phyloP scores from a whole-genome alignment of 2,113 vertebrate genomes.

The Xyliphius kryptos region DNA sequence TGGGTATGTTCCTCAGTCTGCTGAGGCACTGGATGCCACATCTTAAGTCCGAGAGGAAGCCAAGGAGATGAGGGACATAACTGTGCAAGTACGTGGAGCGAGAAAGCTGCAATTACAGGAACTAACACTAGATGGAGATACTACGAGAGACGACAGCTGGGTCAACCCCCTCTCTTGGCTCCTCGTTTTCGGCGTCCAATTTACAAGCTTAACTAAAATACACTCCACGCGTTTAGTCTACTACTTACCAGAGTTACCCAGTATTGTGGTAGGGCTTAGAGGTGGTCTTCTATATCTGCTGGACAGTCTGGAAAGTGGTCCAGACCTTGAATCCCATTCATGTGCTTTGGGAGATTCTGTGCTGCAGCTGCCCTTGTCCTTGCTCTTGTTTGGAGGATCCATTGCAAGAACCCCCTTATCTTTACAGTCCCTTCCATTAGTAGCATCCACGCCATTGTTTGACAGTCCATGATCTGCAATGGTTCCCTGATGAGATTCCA shows the following conservation, averaged over 20 bases:
- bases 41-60: too few species aligned
- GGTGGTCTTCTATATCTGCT: slow-evolving; percentile 79
- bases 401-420: slow-evolving; percentile 69
- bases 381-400: slow-evolving; percentile 81
- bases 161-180: neutral
- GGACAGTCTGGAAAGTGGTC: slow-evolving; percentile 68
- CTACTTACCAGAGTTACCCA: slow-evolving; percentile 74
- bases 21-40: too few species aligned
- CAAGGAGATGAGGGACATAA: too few species aligned
- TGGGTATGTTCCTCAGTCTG: too few species aligned
- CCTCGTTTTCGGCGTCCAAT: neutral
- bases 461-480: slow-evolving; percentile 20
- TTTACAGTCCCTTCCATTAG: slow-evolving; percentile 46
- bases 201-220: neutral
- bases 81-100: too few species aligned
- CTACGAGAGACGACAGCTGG: too few species aligned
- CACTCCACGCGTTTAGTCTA: neutral
- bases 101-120: too few species aligned
- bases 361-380: slow-evolving; percentile 71
- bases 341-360: slow-evolving; percentile 84
- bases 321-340: slow-evolving; percentile 81
- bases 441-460: slow-evolving; percentile 51
- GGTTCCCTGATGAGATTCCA: slow-evolving; percentile 23
- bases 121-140: too few species aligned
- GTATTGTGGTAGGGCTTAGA: slow-evolving; percentile 79